Percentiles rank a stretch among this genome's conserved stretches.
Evolutionary conservation across 2,797 vertebrate genomes (phyloP).

Genomic region (Myotis daubentonii): DNA sequence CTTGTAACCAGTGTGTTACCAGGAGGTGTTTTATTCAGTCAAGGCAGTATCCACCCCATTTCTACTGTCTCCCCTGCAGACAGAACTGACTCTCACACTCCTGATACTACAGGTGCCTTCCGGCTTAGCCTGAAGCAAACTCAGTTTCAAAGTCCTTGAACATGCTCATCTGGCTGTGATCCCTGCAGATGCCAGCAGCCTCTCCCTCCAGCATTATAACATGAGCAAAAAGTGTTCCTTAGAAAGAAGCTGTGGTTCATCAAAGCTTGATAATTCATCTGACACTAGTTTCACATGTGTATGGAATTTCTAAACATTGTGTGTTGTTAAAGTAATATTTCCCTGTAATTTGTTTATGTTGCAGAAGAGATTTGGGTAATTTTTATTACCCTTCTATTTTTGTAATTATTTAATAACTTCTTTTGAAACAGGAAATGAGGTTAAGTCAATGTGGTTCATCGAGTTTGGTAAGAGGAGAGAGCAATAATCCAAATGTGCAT

Average conservation of each 20-base stretch:
- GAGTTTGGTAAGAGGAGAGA: background rate
- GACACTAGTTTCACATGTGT: background rate
- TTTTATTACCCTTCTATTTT: background rate
- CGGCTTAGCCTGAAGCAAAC: conserved; percentile 13
- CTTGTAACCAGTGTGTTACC: background rate
- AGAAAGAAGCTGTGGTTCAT: background rate
- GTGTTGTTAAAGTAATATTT: background rate
- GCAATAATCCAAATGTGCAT: background rate
- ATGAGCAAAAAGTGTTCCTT: background rate
- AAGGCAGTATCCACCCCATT: background rate
- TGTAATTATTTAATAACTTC: conserved; percentile 49
- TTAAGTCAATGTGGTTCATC: background rate
- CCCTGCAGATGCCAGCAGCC: background rate
- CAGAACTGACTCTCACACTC: background rate
- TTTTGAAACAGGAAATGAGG: conserved; percentile 26
- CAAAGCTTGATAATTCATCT: background rate
- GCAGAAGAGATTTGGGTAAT: background rate
- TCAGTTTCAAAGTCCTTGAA: background rate
- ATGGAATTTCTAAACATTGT: background rate
- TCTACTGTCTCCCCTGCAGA: background rate
- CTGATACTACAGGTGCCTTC: background rate
- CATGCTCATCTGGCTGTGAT: background rate
- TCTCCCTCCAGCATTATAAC: background rate
- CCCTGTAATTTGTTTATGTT: conserved; percentile 35
- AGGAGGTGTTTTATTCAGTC: background rate